Evolutionary conservation across 1,140 invertebrate species (phyloP), one percentile per base, ranked within the genome.

Genomic region (Pentalonia nigronervosa): DNA sequence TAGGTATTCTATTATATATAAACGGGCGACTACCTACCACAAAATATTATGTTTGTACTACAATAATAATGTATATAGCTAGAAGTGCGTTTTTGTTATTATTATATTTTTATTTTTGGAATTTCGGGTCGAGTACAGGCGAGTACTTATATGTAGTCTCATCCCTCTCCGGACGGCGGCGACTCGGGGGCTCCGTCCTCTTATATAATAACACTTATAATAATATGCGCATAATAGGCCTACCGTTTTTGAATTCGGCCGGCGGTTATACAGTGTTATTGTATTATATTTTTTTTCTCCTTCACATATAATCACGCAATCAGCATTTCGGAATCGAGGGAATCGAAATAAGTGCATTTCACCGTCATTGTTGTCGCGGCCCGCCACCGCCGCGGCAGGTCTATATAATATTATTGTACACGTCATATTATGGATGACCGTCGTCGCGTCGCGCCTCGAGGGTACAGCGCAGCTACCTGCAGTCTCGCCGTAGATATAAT

Each of bases 51-150:
- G 30, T 25, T 30, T 41, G 23, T 41, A 36, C 34, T 84, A 45
- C 30, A 84, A 25, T 41, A 84, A 84, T 84, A 23, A 6, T 23
- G 45, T 23, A 2, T 41, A 41, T 25, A 41, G 23, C 9, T 86
- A 9, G 41, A 86, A 47, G 23, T 14, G 7, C 34, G 21, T 56
- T 53, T 25, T 89, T 89, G 25, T 88, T 88, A 88, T 88, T 53
- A 36, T 53, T 25, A 41, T 84, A 41, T 86, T 86, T 47, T 86
- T 41, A 89, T 89, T 89, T 89, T 89, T 17, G 87, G 48, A 89
- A 50, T 93, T 93, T 53, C 50, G 47, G 91, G 67, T 81, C 34
- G 45, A 83, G 60, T 67, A 30, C 60, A 17, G 60, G 60, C 30
- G 14, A 17, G 60, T 67, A 17, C 9, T n/a, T 67, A n/a, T 67